Evolutionary conservation across 2,888 invertebrate species (phyloP).

Genomic region (Ethmia dodecea): DNA sequence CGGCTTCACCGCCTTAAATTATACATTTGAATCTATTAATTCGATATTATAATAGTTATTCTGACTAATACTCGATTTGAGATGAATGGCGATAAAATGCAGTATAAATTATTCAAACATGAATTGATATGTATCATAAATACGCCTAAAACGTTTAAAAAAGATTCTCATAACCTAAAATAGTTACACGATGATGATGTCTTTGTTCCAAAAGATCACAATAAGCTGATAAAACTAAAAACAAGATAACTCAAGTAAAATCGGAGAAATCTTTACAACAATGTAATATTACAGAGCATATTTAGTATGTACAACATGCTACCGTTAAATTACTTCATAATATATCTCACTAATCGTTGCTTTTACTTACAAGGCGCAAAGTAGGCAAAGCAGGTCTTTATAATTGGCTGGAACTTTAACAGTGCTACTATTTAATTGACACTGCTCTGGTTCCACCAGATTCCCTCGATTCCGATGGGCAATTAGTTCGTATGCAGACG

Average conservation of each 20-base stretch:
- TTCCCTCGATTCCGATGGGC: conserved; percentile 27
- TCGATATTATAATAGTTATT: conserved; percentile 44
- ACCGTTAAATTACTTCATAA: too few relatives aligned
- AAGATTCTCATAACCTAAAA: too few relatives aligned
- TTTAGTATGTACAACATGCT: too few relatives aligned
- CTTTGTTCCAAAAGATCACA: too few relatives aligned
- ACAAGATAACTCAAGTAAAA: too few relatives aligned
- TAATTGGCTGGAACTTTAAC: conserved; percentile 33
- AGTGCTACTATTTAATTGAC: conserved; percentile 34
- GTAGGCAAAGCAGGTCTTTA: conserved; percentile 27
- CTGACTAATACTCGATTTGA: conserved; percentile 7
- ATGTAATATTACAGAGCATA: too few relatives aligned
- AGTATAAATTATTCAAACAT: too few relatives aligned
- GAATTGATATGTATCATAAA: too few relatives aligned
- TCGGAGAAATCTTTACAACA: too few relatives aligned
- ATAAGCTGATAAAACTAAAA: too few relatives aligned
- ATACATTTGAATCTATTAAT: conserved; percentile 42
- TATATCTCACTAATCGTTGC: conserved; percentile 17
- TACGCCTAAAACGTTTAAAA: too few relatives aligned
- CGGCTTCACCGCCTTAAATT: conserved; percentile 21
- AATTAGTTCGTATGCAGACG: conserved; percentile 23
- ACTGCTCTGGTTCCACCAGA: conserved; percentile 22
- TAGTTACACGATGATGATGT: too few relatives aligned
- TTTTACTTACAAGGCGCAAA: conserved; percentile 15
- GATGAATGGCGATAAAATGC: neutral